phyloP scores from a whole-genome alignment of 2,113 vertebrate species.

The Monopterus albus region DNA sequence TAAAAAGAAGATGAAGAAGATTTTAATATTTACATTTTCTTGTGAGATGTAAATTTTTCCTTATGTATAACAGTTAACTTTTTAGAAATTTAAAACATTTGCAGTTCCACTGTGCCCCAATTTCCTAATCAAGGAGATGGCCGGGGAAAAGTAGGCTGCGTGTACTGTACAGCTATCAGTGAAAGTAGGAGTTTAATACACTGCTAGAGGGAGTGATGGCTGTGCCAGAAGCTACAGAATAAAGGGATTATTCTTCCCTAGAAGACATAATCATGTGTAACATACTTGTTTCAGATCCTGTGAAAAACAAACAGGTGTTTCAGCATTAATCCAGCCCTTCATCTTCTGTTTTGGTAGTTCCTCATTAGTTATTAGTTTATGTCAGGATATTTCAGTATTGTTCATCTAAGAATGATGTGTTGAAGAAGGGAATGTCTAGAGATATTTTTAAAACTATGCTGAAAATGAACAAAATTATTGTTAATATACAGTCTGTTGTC shows the following conservation, averaged over 20 bases:
- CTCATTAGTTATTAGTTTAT: neutral
- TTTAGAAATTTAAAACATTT: slow-evolving; percentile 30
- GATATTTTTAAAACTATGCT: neutral
- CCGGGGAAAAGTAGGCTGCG: slow-evolving; percentile 50
- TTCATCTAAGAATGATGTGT: neutral
- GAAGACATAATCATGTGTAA: slow-evolving; percentile 76
- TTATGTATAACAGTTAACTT: neutral
- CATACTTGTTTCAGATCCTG: slow-evolving; percentile 74
- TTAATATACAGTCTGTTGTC: too few relatives aligned
- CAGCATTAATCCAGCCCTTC: slow-evolving; percentile 52
- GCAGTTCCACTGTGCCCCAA: slow-evolving; percentile 55
- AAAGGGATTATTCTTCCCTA: slow-evolving; percentile 76
- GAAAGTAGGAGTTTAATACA: slow-evolving; percentile 71
- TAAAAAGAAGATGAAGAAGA: too few relatives aligned
- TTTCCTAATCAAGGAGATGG: slow-evolving; percentile 58
- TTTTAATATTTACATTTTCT: too few relatives aligned
- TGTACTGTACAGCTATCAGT: slow-evolving; percentile 52
- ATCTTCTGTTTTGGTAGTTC: neutral
- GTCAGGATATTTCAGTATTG: too few relatives aligned
- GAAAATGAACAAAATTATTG: too few relatives aligned
- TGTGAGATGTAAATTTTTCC: neutral
- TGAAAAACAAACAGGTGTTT: slow-evolving; percentile 77
- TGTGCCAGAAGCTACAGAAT: slow-evolving; percentile 67
- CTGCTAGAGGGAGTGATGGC: slow-evolving; percentile 62
- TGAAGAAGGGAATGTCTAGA: neutral